Percentiles rank a stretch among this genome's conserved stretches.
These are phyloP conservation scores for Chrysina gloriosa DNA, from an alignment of 2,888 invertebrate species.

Conservation along the genomic window DNA sequence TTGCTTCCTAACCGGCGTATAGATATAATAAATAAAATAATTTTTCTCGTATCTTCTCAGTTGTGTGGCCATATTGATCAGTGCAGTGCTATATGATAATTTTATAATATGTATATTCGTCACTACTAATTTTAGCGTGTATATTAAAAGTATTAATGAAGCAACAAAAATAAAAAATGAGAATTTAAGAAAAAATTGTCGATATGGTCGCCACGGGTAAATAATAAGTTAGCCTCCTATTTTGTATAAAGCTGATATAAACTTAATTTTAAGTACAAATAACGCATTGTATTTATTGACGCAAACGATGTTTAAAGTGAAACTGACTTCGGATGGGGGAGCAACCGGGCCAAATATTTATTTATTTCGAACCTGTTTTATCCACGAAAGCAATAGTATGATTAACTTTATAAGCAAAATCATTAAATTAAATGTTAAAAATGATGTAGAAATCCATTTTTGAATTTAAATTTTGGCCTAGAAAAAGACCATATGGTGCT, in stretches of 20 bases:
- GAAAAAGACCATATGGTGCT: too few relatives aligned
- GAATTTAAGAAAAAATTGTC: slow-evolving; percentile 50
- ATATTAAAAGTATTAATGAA: slow-evolving; percentile 44
- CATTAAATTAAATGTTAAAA: background rate
- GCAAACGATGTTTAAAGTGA: slow-evolving; percentile 46
- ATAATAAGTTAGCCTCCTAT: slow-evolving; percentile 53
- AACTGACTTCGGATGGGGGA: too few relatives aligned
- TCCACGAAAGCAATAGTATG: background rate
- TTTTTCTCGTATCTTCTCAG: slow-evolving; percentile 49
- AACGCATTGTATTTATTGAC: slow-evolving; percentile 53
- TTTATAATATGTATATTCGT: slow-evolving; percentile 56
- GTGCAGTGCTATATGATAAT: slow-evolving; percentile 50
- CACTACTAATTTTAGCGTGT: slow-evolving; percentile 51
- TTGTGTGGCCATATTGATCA: slow-evolving; percentile 48
- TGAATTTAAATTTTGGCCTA: too few relatives aligned
- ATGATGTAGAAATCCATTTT: background rate
- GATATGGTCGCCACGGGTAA: slow-evolving; percentile 51
- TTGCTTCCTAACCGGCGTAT: slow-evolving; percentile 32
- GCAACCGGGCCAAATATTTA: too few relatives aligned
- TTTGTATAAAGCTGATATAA: slow-evolving; percentile 56
- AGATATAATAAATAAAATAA: slow-evolving; percentile 42
- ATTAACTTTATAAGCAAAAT: background rate
- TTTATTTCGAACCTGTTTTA: background rate
- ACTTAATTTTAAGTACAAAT: slow-evolving; percentile 54
- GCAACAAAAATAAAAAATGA: slow-evolving; percentile 23